Percentiles rank a stretch among this genome's conserved stretches.
These are phyloP conservation scores for Panthera uncia DNA, from an alignment of 2,113 vertebrate species.

Conservation along the genomic window DNA sequence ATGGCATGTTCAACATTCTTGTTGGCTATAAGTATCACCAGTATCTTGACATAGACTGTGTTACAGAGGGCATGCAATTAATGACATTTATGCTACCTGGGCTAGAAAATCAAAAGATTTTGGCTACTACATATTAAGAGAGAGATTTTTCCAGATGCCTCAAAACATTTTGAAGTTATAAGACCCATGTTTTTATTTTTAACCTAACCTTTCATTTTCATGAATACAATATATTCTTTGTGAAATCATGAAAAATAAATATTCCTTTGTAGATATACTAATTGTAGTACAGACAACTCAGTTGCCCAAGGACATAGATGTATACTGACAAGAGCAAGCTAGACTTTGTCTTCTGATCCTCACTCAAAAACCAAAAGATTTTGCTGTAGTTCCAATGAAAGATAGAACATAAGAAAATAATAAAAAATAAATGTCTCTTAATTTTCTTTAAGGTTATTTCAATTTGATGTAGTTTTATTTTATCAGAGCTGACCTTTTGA, in stretches of 20 bases:
- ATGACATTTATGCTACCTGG: not conserved
- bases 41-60: not conserved
- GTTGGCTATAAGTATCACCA: not conserved
- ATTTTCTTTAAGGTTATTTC: constrained; percentile 26
- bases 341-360: not conserved
- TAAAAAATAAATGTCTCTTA: not conserved
- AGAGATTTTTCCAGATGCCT: not conserved
- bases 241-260: not conserved
- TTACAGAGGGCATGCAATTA: not conserved
- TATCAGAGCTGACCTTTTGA: not conserved
- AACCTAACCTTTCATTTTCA: not conserved
- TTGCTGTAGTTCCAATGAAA: not conserved
- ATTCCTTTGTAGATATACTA: not conserved
- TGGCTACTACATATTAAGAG: not conserved
- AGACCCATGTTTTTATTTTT: not conserved
- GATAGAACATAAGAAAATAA: not conserved
- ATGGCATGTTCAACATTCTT: not conserved
- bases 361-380: not conserved
- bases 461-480: not conserved
- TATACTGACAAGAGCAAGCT: not conserved
- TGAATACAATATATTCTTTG: not conserved
- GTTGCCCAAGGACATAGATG: not conserved
- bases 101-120: not conserved
- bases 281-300: not conserved
- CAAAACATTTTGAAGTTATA: not conserved